Evolutionary conservation across 1,140 invertebrate species (phyloP).

Genomic region (Trichomalopsis sarcophagae): DNA sequence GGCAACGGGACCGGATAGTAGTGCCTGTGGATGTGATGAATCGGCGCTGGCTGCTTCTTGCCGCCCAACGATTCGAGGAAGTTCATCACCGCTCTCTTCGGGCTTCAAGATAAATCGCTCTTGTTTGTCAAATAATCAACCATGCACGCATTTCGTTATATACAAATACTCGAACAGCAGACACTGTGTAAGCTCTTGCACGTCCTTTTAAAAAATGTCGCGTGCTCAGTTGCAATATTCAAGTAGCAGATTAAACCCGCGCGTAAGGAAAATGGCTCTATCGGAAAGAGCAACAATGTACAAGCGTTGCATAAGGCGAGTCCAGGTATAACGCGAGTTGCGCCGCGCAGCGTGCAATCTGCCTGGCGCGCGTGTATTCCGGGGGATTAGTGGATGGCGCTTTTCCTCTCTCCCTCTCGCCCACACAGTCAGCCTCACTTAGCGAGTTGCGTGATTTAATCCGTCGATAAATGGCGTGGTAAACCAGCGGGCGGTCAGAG

Average conservation of each 20-base stretch:
- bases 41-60: constrained; percentile 55
- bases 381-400: constrained; percentile 3
- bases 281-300: no score
- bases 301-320: not conserved
- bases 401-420: not conserved
- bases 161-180: no score
- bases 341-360: not conserved
- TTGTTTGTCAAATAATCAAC: not conserved
- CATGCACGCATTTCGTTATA: no score
- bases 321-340: not conserved
- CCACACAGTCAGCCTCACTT: not conserved
- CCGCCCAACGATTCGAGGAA: constrained; percentile 58
- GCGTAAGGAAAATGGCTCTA: no score
- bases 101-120: constrained; percentile 51
- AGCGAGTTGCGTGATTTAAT: constrained; percentile 54
- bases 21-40: constrained; percentile 67
- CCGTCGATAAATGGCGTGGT: constrained; percentile 60
- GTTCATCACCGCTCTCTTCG: constrained; percentile 57
- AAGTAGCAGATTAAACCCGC: no score
- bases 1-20: constrained; percentile 61
- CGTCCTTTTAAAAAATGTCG: no score
- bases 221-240: no score
- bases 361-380: not conserved
- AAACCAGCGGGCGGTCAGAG: constrained; percentile 42
- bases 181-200: no score